Evolutionary conservation across 2,888 invertebrate species (phyloP).

Genomic region (Blastobasis adustella): DNA sequence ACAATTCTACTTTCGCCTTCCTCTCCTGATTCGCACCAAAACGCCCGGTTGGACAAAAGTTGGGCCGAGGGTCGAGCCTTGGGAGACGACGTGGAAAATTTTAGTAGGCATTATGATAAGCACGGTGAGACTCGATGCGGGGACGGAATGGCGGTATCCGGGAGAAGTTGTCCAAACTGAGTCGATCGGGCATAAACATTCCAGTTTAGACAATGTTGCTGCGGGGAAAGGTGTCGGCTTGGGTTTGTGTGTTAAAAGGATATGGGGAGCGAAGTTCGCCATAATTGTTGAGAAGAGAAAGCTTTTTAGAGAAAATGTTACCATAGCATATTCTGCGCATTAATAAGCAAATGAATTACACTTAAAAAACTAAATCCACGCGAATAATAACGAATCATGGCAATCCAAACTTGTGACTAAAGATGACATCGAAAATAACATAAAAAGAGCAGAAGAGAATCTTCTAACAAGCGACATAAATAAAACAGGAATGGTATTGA

Average conservation of each 20-base stretch:
- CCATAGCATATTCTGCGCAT: too few species aligned
- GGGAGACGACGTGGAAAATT: slow-evolving; percentile 29
- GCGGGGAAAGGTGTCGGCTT: not conserved
- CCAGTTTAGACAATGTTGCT: slow-evolving; percentile 11
- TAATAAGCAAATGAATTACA: too few species aligned
- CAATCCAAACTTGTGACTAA: too few species aligned
- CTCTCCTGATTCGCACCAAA: slow-evolving; percentile 6
- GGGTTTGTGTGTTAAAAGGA: not conserved
- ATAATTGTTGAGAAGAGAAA: too few species aligned
- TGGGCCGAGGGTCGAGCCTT: slow-evolving; percentile 23
- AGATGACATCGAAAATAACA: too few species aligned
- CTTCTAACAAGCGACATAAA: not conserved
- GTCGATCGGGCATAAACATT: slow-evolving; percentile 19
- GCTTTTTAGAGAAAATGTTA: too few species aligned
- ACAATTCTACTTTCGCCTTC: not conserved
- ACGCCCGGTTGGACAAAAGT: slow-evolving; percentile 12
- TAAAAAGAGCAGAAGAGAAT: not conserved
- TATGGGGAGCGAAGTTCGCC: too few species aligned
- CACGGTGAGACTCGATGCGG: slow-evolving; percentile 21
- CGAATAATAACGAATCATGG: too few species aligned
- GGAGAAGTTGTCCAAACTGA: slow-evolving; percentile 7
- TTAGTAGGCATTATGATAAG: slow-evolving; percentile 38
- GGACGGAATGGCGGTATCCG: slow-evolving; percentile 10
- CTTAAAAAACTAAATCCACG: too few species aligned
- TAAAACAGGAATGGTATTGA: not conserved